A percentile compares a stretch with the other conserved stretches of the same genome.
phyloP scores from a whole-genome alignment of 2,797 vertebrate genomes.

The Chelon labrosus region DNA sequence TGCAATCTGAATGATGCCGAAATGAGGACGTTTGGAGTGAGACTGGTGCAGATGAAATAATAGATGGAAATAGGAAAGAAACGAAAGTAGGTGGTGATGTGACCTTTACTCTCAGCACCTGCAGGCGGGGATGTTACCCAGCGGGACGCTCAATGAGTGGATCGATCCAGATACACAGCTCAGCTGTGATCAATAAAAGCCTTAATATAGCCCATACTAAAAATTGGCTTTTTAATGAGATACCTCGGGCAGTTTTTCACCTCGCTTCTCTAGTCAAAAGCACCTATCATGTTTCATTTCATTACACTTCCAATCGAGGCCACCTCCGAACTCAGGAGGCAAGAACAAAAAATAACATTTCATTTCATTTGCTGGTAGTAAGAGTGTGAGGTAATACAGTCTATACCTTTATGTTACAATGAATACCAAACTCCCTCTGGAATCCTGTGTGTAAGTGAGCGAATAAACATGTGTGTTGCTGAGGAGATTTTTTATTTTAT shows the following conservation, averaged over 20 bases:
- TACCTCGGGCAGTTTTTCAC: conserved; percentile 49
- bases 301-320: conserved; percentile 10
- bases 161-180: conserved; percentile 62
- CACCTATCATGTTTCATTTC: conserved; percentile 43
- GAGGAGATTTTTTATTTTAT: too few relatives aligned
- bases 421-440: too few relatives aligned
- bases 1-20: conserved; percentile 1
- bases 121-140: conserved; percentile 64
- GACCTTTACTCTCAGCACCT: conserved; percentile 72
- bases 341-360: conserved; percentile 21
- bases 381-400: neutral
- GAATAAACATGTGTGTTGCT: too few relatives aligned
- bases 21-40: conserved; percentile 32
- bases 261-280: conserved; percentile 42
- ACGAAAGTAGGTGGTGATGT: conserved; percentile 30
- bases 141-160: conserved; percentile 41
- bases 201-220: conserved; percentile 65
- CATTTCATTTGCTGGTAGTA: conserved; percentile 7
- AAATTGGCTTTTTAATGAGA: conserved; percentile 62
- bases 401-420: too few relatives aligned
- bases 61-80: conserved; percentile 23
- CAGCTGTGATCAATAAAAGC: conserved; percentile 59
- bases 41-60: conserved; percentile 21
- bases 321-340: neutral
- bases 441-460: too few relatives aligned